phyloP scores from a whole-genome alignment of 92 coral and sea anemone species.

The Porites rus region DNA sequence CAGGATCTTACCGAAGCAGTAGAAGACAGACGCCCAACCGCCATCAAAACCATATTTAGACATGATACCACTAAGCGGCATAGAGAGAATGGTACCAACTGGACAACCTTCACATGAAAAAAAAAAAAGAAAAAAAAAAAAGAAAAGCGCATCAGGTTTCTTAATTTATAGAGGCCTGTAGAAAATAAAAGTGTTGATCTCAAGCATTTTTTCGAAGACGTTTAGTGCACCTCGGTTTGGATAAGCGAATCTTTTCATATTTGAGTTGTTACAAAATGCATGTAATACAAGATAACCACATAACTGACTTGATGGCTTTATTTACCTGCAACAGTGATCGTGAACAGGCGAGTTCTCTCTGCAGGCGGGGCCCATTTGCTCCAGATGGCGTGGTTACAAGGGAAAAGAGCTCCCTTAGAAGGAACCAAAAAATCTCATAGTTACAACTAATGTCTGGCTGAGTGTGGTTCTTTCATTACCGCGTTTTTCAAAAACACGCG shows the following conservation, averaged over 20 bases:
- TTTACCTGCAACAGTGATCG: slow-evolving; percentile 93
- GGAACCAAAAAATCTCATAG: background rate
- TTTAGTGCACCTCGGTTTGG: too few species aligned
- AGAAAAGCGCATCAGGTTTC: background rate
- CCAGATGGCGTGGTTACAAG: slow-evolving; percentile 98
- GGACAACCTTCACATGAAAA: slow-evolving; percentile 82
- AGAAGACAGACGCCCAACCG: slow-evolving; percentile 98
- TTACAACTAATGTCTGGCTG: background rate
- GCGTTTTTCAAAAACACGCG: too few species aligned
- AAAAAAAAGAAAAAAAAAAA: background rate
- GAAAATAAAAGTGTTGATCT: too few species aligned
- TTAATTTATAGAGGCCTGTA: background rate
- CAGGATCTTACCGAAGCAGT: slow-evolving; percentile 84
- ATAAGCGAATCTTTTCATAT: too few species aligned
- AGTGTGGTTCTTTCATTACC: too few species aligned
- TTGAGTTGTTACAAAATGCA: too few species aligned
- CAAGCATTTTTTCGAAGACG: too few species aligned
- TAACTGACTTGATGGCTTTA: background rate
- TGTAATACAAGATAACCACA: too few species aligned
- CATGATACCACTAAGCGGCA: slow-evolving; percentile 96
- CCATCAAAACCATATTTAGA: slow-evolving; percentile 96
- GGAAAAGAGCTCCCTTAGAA: slow-evolving; percentile 92
- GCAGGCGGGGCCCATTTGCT: slow-evolving; percentile 98
- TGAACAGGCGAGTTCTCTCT: slow-evolving; percentile 92
- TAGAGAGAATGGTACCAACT: slow-evolving; percentile 93